phyloP scores from a whole-genome alignment of 1,140 invertebrate species.

The Eulimnadia texana region DNA sequence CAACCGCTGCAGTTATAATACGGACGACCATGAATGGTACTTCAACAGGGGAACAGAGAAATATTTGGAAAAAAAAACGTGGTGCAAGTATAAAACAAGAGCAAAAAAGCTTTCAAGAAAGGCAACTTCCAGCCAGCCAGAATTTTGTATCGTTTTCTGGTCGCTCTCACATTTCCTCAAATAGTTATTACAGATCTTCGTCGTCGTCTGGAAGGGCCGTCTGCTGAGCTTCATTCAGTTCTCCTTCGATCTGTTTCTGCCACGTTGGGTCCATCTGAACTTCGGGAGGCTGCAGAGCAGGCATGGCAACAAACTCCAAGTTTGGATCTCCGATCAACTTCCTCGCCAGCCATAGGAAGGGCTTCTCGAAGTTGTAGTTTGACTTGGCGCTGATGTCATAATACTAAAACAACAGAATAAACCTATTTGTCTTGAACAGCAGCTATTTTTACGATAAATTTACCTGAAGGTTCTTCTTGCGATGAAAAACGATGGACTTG shows the following conservation, averaged over 20 bases:
- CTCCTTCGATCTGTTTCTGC: slow-evolving; percentile 90
- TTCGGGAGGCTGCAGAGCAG: slow-evolving; percentile 92
- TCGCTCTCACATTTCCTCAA: no score
- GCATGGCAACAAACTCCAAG: slow-evolving; percentile 97
- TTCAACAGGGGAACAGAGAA: no score
- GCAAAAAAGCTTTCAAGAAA: no score
- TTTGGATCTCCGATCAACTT: slow-evolving; percentile 98
- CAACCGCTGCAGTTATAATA: no score
- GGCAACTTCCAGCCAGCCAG: no score
- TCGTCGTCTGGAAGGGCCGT: slow-evolving; percentile 88
- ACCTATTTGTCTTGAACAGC: not conserved
- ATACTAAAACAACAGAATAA: slow-evolving; percentile 44
- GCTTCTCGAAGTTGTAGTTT: slow-evolving; percentile 99
- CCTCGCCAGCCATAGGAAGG: slow-evolving; percentile 94
- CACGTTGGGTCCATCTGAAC: slow-evolving; percentile 94
- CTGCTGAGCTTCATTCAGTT: slow-evolving; percentile 80
- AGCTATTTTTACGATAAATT: not conserved
- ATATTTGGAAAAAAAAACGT: no score
- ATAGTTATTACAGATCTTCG: slow-evolving; percentile 89
- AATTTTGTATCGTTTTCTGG: no score
- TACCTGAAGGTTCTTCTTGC: slow-evolving; percentile 94
- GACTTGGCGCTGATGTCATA: slow-evolving; percentile 99
- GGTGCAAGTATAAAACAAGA: no score
- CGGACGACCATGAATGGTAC: no score
- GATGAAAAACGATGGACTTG: slow-evolving; percentile 96